Evolutionary conservation across 2,888 invertebrate species (phyloP), one percentile per base, ranked within the genome.

Genomic region (Abscondita cerata): DNA sequence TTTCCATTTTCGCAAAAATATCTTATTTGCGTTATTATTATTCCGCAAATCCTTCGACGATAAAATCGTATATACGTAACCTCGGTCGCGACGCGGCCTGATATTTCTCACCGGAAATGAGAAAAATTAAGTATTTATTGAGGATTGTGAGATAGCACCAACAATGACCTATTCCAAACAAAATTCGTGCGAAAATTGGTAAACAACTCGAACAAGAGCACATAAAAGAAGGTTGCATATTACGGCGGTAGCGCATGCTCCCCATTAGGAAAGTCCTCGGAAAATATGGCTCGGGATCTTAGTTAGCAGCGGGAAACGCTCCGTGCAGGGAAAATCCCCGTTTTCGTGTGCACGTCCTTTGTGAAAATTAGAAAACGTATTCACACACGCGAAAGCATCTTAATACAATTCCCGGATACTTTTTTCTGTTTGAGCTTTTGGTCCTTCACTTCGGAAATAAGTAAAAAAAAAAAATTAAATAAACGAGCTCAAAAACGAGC

Each of bases 101-200:
- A n/a, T n/a, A n/a, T n/a, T n/a, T n/a, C n/a, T n/a, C n/a, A n/a
- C n/a, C n/a, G n/a, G n/a, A n/a, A n/a, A n/a, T n/a, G n/a, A n/a
- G n/a, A n/a, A n/a, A n/a, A n/a, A n/a, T n/a, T n/a, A n/a, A n/a
- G n/a, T n/a, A n/a, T n/a, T n/a, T n/a, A n/a, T n/a, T n/a, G n/a
- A n/a, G n/a, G n/a, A n/a, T n/a, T n/a, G n/a, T n/a, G n/a, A n/a
- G n/a, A n/a, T n/a, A n/a, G n/a, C n/a, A n/a, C n/a, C 25, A 6
- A 6, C 46, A 33, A 52, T 38, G 59, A 59, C 59, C 59, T 46
- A 47, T 46, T 59, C 52, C 34, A 52, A 59, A 52, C 52, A 8
- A 50, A 57, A 57, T 62, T 57, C 57, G 57, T 40, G 52, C 41
- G 53, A 61, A 36, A 61, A 57, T 57, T 53, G 62, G 52, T 53